A percentile compares a stretch with the other conserved stretches of the same genome.
These are phyloP conservation scores for Platerodrilus igneus DNA, from an alignment of 2,888 invertebrate species.

Conservation along the genomic window DNA sequence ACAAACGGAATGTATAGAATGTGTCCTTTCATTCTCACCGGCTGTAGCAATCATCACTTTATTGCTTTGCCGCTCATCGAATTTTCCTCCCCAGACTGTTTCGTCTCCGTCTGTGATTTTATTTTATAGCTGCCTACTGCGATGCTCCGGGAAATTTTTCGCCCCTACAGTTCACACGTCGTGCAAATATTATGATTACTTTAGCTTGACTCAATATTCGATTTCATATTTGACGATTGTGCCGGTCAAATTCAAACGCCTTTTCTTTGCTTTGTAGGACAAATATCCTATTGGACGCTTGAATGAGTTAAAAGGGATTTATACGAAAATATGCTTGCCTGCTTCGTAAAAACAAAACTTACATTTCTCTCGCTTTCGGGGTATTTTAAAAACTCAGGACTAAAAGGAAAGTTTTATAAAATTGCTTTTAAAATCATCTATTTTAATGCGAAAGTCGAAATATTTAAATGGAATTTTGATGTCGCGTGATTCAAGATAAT, in stretches of 20 bases:
- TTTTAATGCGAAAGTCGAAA: slow-evolving; percentile 35
- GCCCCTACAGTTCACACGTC: slow-evolving; percentile 38
- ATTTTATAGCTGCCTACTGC: slow-evolving; percentile 33
- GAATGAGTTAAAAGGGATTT: slow-evolving; percentile 31
- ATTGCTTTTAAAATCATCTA: slow-evolving; percentile 37
- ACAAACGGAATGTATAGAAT: slow-evolving; percentile 45
- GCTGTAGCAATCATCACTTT: slow-evolving; percentile 46
- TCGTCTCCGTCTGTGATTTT: slow-evolving; percentile 40
- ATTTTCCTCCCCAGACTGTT: slow-evolving; percentile 44
- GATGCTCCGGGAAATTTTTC: slow-evolving; percentile 28
- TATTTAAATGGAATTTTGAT: slow-evolving; percentile 41
- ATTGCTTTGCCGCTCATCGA: slow-evolving; percentile 47
- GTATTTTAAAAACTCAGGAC: slow-evolving; percentile 20
- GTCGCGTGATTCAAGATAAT: slow-evolving; percentile 34
- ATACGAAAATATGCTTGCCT: slow-evolving; percentile 15
- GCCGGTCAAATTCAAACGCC: slow-evolving; percentile 36
- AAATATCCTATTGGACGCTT: slow-evolving; percentile 33
- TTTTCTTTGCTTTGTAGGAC: slow-evolving; percentile 29
- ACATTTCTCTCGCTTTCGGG: slow-evolving; percentile 15
- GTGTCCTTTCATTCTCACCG: slow-evolving; percentile 36
- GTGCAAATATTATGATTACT: slow-evolving; percentile 47
- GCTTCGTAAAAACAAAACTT: slow-evolving; percentile 15
- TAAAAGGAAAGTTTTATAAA: slow-evolving; percentile 32
- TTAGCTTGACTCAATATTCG: slow-evolving; percentile 43
- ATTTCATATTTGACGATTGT: slow-evolving; percentile 43